Evolutionary conservation across 2,888 invertebrate genomes (phyloP).

Genomic region (Seira musarum): DNA sequence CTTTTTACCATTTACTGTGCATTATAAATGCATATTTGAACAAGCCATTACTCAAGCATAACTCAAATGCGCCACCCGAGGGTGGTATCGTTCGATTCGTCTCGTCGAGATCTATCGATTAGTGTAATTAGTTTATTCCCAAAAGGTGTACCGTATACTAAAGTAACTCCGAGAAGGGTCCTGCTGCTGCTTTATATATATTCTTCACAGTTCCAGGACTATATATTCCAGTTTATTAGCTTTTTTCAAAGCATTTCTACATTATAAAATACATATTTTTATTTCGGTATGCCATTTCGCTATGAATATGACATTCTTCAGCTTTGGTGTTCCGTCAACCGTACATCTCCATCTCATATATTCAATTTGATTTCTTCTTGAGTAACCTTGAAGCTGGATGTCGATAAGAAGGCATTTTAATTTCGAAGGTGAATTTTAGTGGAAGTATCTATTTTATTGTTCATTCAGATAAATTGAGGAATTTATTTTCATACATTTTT

Average conservation of each 20-base stretch:
- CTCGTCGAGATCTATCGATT: no score
- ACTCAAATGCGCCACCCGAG: no score
- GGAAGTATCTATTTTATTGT: no score
- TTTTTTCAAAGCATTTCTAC: conserved; percentile 39
- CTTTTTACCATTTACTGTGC: no score
- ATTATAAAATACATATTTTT: conserved; percentile 21
- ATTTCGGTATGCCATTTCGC: conserved; percentile 8
- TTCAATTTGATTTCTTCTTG: conserved; percentile 16
- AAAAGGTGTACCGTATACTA: no score
- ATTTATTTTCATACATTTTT: no score
- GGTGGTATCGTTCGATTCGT: no score
- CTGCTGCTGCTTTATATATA: neutral
- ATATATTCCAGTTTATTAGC: conserved; percentile 58
- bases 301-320: neutral
- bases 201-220: conserved; percentile 37
- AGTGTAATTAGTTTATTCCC: no score
- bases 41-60: no score
- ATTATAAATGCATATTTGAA: no score
- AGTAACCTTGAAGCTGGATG: neutral
- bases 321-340: neutral
- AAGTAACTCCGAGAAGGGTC: no score
- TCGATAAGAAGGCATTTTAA: neutral
- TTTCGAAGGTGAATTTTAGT: neutral
- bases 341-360: conserved; percentile 6
- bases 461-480: no score